Base-by-base conservation (phyloP, 2,888 invertebrate species). In the Ectemnius cavifrons region DNA sequence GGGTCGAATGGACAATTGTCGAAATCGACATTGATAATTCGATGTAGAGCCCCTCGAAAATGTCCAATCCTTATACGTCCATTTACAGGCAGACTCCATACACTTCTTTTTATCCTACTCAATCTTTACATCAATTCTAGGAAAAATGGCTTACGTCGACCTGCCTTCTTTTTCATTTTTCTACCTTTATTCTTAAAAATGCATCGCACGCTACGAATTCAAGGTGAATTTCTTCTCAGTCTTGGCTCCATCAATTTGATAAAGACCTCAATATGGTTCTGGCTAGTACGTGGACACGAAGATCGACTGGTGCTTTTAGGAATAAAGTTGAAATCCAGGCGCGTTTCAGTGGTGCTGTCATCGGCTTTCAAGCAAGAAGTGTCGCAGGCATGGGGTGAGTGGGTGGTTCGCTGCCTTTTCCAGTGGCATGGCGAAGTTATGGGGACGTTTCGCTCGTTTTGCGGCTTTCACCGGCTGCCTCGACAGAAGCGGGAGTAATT, bases 401-500 rank as follows among this genome's bases (percentile, higher is more conserved):
- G 52, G 16, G 13, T 45, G 46, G 3, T 5, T 5, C 20, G 2
- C 46, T 13, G 23, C 23, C 23, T 23, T 23, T 23, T 2, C 23
- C 23, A 23, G 23, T 18, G 61, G n/a, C 3, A 11, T 16, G n/a
- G 8, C 37, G 4, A 60, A 60, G 60, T 60, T 28, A 28, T 28
- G 60, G 14, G 58, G 58, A 67, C 62, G 47, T 58, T 58, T 52
- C 58, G 20, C 27, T 13, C 57, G 45, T 63, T 28, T 37, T n/a
- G 28, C 37, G 27, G 23, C 60, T 37, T 37, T 11, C 37, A 37
- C 8, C 27, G n/a, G 60, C n/a, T 28, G 13, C 45, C 37, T 60
- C 49, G 49, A 37, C 37, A 37, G 37, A 37, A 37, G 63, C 16
- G 45, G 18, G 37, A 71, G 71, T 65, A 71, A 77, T 75, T 77